A percentile compares a stretch with the other conserved stretches of the same genome.
Evolutionary conservation across 1,140 invertebrate genomes (phyloP).

Genomic region (Dinothrombium tinctorium): DNA sequence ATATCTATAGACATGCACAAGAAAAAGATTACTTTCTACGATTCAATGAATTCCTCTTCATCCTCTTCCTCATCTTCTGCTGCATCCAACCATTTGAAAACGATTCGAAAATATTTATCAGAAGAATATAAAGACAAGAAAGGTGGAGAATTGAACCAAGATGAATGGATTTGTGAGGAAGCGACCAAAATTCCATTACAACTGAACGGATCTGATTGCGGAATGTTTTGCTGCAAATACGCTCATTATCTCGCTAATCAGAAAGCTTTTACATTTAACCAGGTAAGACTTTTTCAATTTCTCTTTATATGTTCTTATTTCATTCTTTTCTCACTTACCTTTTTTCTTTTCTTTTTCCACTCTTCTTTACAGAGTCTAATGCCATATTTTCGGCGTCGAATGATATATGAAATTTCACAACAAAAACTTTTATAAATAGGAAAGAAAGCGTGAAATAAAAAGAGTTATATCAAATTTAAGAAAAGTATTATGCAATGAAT

Average conservation of each 20-base stretch:
- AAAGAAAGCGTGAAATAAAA: too few species aligned
- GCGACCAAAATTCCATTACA: constrained; percentile 63
- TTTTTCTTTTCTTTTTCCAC: too few species aligned
- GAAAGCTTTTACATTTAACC: constrained; percentile 41
- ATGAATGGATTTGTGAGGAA: constrained; percentile 30
- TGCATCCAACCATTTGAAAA: constrained; percentile 40
- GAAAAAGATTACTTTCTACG: constrained; percentile 59
- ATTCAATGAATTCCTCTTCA: constrained; percentile 54
- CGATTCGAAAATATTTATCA: constrained; percentile 45
- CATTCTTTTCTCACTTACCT: too few species aligned
- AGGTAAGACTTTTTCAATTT: constrained; percentile 26
- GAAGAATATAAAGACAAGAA: constrained; percentile 73
- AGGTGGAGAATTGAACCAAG: constrained; percentile 38
- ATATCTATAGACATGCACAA: constrained; percentile 53
- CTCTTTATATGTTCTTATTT: too few species aligned
- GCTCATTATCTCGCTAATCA: constrained; percentile 68
- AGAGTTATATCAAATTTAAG: too few species aligned
- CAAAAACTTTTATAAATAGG: too few species aligned
- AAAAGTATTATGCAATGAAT: too few species aligned
- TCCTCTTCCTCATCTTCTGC: constrained; percentile 29
- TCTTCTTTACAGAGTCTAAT: too few species aligned
- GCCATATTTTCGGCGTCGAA: too few species aligned
- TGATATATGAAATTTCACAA: too few species aligned
- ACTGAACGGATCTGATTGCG: constrained; percentile 90
- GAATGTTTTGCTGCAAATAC: constrained; percentile 87